A percentile compares a stretch with the other conserved stretches of the same genome.
Evolutionary conservation across 2,888 invertebrate genomes (phyloP).

Genomic region (Epinotia ramella): DNA sequence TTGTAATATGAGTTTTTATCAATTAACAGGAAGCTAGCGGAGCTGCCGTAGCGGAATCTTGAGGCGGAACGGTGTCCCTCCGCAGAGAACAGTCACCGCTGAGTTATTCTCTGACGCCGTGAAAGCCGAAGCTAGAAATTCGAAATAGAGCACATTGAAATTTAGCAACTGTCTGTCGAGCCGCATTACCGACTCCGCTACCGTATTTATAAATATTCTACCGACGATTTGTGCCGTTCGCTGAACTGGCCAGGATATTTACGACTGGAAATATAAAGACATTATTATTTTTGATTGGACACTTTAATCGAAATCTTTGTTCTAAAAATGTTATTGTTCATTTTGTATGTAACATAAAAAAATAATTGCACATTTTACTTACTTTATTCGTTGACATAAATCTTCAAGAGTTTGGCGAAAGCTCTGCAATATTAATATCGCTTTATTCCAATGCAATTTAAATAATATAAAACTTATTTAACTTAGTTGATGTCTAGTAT

Average conservation of each 20-base stretch:
- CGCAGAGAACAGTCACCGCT: constrained; percentile 55
- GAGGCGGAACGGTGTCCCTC: constrained; percentile 48
- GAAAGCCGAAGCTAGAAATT: constrained; percentile 72
- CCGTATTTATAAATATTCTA: constrained; percentile 81
- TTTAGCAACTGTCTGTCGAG: constrained; percentile 83
- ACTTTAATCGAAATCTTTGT: constrained; percentile 13
- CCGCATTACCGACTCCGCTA: constrained; percentile 74
- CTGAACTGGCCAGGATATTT: constrained; percentile 64
- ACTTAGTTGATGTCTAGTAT: background rate
- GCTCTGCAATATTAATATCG: background rate
- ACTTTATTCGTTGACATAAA: constrained; percentile 6
- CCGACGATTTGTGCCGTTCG: constrained; percentile 69
- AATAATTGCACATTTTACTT: constrained; percentile 3
- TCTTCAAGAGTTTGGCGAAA: background rate
- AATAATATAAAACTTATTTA: constrained; percentile 10
- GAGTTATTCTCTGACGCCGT: constrained; percentile 66
- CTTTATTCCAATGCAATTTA: constrained; percentile 6
- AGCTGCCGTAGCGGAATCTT: constrained; percentile 50
- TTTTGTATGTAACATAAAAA: background rate
- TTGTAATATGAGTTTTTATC: constrained; percentile 38
- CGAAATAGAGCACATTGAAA: constrained; percentile 82
- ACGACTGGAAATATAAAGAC: constrained; percentile 43
- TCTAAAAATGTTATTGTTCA: constrained; percentile 2
- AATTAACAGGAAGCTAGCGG: constrained; percentile 37
- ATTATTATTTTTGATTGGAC: constrained; percentile 31